Conservation (phyloP, 1,140 invertebrate genomes). For the Theocolax elegans region DNA sequence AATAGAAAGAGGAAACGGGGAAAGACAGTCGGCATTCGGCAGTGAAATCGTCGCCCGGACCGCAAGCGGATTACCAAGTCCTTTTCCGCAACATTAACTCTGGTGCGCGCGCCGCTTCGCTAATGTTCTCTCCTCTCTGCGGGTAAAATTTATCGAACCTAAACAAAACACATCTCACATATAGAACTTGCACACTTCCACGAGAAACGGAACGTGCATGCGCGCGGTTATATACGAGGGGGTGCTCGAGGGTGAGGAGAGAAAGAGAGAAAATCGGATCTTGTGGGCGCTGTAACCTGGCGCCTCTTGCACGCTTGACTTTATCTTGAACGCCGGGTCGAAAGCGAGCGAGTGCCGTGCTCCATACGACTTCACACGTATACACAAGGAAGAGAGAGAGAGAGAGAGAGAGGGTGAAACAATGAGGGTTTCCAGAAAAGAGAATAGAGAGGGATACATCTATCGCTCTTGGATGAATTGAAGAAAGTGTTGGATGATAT, state of each 20-base stretch:
- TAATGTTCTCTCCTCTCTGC: constrained; percentile 16
- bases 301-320: background rate
- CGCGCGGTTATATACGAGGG: too few species aligned
- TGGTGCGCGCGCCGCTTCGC: constrained; percentile 9
- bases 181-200: background rate
- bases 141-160: constrained; percentile 38
- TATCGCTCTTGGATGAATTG: background rate
- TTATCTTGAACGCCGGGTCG: background rate
- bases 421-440: background rate
- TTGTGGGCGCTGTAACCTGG: constrained; percentile 1
- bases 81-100: constrained; percentile 41
- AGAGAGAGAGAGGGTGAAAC: background rate
- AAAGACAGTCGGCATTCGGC: background rate
- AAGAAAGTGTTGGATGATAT: constrained; percentile 13
- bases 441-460: background rate
- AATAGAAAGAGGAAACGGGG: background rate
- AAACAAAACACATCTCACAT: constrained; percentile 35
- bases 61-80: constrained; percentile 36
- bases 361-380: too few species aligned
- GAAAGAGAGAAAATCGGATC: background rate
- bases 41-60: constrained; percentile 31
- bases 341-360: constrained; percentile 11
- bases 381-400: background rate
- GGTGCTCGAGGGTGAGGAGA: background rate
- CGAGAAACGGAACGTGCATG: background rate